phyloP scores from a whole-genome alignment of 2,888 invertebrate species.

The Noctua comes region DNA sequence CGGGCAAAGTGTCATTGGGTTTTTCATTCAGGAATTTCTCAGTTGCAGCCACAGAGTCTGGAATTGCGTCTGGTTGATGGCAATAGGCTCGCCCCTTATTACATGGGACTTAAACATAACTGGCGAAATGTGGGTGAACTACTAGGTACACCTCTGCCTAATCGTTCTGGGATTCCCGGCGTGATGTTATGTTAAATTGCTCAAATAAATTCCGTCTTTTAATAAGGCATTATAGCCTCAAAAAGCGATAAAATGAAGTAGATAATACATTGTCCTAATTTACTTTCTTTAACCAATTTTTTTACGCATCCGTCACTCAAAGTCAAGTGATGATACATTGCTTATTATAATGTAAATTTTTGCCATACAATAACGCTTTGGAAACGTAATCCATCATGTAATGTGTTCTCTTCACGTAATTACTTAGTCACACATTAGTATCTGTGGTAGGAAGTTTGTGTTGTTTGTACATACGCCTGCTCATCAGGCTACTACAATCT shows the following conservation, averaged over 20 bases:
- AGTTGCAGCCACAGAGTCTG: too few relatives aligned
- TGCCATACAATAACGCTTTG: constrained; percentile 57
- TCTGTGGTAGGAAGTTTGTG: constrained; percentile 8
- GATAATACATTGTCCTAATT: constrained; percentile 50
- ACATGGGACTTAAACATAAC: too few relatives aligned
- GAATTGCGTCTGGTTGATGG: too few relatives aligned
- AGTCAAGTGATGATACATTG: constrained; percentile 67
- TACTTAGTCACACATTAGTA: constrained; percentile 51
- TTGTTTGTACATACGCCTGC: not conserved
- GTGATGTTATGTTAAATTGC: not conserved
- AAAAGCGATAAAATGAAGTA: constrained; percentile 20
- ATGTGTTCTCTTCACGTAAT: constrained; percentile 57
- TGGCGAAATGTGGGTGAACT: too few relatives aligned
- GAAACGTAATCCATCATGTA: constrained; percentile 66
- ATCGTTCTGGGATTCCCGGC: too few relatives aligned
- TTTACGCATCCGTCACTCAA: constrained; percentile 63
- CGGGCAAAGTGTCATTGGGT: too few relatives aligned
- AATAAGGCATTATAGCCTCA: not conserved
- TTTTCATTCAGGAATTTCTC: too few relatives aligned
- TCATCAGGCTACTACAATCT: too few relatives aligned
- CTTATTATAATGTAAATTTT: constrained; percentile 69
- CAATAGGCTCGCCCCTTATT: too few relatives aligned
- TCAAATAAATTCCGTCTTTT: not conserved
- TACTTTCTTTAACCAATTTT: constrained; percentile 57
- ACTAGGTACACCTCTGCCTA: too few relatives aligned